Percentiles rank a stretch among this genome's conserved stretches.
Conservation (phyloP, 1,140 invertebrate species). For the Meloidogyne floridensis region DNA sequence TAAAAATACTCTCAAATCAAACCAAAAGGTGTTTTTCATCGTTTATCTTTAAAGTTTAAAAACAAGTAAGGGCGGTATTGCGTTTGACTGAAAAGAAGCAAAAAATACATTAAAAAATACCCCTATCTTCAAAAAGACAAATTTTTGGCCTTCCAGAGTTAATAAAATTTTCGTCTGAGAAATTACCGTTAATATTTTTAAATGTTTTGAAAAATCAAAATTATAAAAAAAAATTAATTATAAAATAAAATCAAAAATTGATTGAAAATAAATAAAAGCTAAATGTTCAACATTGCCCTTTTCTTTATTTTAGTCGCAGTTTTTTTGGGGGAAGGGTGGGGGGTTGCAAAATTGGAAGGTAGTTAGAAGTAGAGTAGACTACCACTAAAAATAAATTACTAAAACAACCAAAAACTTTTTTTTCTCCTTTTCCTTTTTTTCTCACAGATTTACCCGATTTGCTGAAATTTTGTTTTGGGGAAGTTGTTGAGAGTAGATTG, state of each 20-base stretch:
- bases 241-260: background rate
- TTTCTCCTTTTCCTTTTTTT: background rate
- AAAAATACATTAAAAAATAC: too few relatives aligned
- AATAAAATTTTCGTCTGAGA: too few relatives aligned
- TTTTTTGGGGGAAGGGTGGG: background rate
- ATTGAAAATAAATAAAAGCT: background rate
- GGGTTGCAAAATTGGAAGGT: background rate
- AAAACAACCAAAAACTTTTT: background rate
- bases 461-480: background rate
- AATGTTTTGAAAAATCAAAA: too few relatives aligned
- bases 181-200: too few relatives aligned
- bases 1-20: too few relatives aligned
- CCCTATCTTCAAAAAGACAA: too few relatives aligned
- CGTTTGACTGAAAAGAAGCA: too few relatives aligned
- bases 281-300: background rate
- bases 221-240: too few relatives aligned
- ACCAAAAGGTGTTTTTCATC: too few relatives aligned
- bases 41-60: too few relatives aligned
- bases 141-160: too few relatives aligned
- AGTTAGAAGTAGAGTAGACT: background rate
- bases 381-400: background rate
- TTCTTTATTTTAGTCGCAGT: slow-evolving; percentile 3
- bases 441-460: background rate
- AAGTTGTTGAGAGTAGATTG: background rate
- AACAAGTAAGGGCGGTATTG: too few relatives aligned